Percentiles rank a stretch among this genome's conserved stretches.
Conservation (phyloP, 2,113 vertebrate genomes). For the Rhegmatorhina hoffmannsi region DNA sequence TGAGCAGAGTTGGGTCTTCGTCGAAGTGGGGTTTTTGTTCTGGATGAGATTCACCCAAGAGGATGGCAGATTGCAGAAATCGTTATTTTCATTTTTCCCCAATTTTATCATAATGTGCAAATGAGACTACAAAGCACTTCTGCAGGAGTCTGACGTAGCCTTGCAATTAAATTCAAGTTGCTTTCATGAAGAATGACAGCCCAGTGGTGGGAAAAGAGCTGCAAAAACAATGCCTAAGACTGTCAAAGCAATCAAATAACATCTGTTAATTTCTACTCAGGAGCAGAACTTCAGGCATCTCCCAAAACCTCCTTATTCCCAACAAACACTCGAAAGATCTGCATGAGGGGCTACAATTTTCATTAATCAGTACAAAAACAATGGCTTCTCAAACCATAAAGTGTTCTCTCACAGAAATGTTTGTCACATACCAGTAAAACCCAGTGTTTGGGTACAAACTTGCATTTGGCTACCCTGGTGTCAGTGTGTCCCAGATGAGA, state of each 20-base stretch:
- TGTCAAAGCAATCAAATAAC: constrained; percentile 1
- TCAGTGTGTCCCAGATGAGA: background rate
- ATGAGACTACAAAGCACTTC: background rate
- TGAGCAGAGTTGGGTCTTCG: background rate
- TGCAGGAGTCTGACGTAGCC: background rate
- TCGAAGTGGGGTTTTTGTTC: background rate
- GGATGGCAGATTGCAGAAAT: background rate
- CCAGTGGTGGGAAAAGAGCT: background rate
- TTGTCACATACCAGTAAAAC: background rate
- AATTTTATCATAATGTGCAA: background rate
- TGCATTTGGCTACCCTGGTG: background rate
- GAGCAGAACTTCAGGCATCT: background rate
- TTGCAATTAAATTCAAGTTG: constrained; percentile 3
- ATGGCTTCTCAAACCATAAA: background rate
- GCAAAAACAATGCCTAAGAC: background rate
- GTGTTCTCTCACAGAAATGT: background rate
- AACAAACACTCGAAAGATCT: background rate
- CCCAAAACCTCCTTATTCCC: background rate
- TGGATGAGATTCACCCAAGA: background rate
- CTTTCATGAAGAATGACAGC: constrained; percentile 8
- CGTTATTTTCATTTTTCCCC: background rate
- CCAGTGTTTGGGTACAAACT: background rate
- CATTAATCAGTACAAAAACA: background rate
- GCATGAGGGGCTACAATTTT: background rate
- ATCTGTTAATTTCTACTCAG: background rate